Base-by-base conservation (phyloP, 1,140 invertebrate species). In the Drosophila lacertosa region DNA sequence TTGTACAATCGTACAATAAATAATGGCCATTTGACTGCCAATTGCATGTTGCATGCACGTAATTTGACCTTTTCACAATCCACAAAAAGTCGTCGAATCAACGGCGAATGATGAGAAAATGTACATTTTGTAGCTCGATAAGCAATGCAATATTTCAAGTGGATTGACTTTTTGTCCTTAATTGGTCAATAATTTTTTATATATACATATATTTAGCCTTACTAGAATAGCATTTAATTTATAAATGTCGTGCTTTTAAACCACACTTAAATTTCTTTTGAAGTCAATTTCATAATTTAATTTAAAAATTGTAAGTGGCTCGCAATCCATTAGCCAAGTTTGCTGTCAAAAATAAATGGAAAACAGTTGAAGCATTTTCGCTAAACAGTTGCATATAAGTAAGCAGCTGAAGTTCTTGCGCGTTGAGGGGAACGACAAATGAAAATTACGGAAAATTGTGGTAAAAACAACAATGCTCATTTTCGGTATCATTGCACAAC, bases 401-500 rank as follows among this genome's bases (percentile, higher is more conserved):
- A 45, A 48, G 47, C 32, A 32, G 10, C 39, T 45, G 48, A 26
- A 35, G 37, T 58, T 51, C 65, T 70, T 65, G 37, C 15, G 7
- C 13, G 35, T 42, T 33, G 45, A 59, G 60, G 29, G 35, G 35
- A 73, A 48, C 18, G 45, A 59, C 45, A 66, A 79, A 72, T 72
- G 55, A 80, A 68, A 82, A 66, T 60, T 39, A 26, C 33, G 51
- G 48, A 55, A 69, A 70, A 64, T 58, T 47, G 35, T 58, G 54
- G 59, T 7, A 44, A 51, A 47, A 54, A 50, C 11, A 15, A 32
- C 26, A 24, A 39, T 39, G 16, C 74, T 76, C 60, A 78, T 86
- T 88, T 88, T 82, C 60, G 78, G 82, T 88, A 88, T 88, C 77
- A 88, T 88, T 88, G 77, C 74, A 60, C 81, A 65, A 69, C 68